A percentile compares a stretch with the other conserved stretches of the same genome.
phyloP scores from a whole-genome alignment of 2,888 invertebrate genomes.

The Cosmia pyralina region DNA sequence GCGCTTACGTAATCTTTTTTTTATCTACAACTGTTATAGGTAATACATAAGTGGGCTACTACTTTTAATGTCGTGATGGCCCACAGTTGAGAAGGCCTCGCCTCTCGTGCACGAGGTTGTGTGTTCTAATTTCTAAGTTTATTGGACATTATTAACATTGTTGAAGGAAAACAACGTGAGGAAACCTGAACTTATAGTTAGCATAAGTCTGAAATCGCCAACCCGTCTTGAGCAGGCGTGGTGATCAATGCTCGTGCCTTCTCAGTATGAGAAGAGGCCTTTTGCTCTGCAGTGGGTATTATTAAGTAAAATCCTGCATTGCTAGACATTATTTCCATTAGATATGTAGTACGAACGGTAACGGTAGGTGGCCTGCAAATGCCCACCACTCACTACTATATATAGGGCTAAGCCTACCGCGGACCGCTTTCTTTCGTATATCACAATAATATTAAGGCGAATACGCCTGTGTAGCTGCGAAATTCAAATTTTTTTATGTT shows the following conservation, averaged over 20 bases:
- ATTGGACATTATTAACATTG: background rate
- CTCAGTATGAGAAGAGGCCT: background rate
- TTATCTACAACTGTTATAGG: no score
- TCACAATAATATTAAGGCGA: background rate
- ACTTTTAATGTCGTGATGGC: background rate
- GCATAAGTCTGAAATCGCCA: background rate
- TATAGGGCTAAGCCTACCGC: background rate
- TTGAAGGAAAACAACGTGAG: background rate
- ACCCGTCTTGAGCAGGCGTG: background rate
- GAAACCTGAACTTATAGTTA: background rate
- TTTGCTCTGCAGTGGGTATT: background rate
- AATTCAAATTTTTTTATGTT: no score
- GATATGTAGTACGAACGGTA: no score
- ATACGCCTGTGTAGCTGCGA: no score
- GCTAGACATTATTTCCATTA: background rate
- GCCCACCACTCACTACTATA: background rate
- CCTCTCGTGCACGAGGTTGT: background rate
- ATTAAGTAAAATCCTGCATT: background rate
- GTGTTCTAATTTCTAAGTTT: background rate
- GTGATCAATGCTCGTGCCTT: background rate
- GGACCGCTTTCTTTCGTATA: conserved; percentile 2
- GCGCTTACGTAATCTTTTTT: no score
- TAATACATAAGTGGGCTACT: no score
- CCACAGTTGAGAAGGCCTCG: background rate
- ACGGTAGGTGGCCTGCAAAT: conserved; percentile 11